phyloP scores from a whole-genome alignment of 2,113 vertebrate species.

The Thymallus thymallus region DNA sequence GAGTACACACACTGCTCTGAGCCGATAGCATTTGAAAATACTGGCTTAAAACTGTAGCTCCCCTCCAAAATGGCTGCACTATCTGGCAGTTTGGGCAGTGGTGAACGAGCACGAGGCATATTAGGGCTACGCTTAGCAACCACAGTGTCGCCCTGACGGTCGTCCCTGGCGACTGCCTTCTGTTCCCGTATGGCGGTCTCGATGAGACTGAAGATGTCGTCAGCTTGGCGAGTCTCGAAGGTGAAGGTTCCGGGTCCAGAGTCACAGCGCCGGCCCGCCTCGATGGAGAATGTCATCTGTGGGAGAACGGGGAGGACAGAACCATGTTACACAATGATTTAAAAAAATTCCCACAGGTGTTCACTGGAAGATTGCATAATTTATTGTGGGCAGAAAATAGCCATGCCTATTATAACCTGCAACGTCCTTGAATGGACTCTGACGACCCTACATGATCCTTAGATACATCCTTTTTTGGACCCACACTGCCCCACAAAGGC shows the following conservation, averaged over 20 bases:
- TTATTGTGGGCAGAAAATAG: too few species aligned
- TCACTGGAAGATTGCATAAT: too few species aligned
- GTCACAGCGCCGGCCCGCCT: slow-evolving; percentile 88
- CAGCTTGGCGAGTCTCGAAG: slow-evolving; percentile 88
- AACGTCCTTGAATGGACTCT: too few species aligned
- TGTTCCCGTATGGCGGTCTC: slow-evolving; percentile 81
- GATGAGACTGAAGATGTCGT: slow-evolving; percentile 85
- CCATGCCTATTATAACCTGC: too few species aligned
- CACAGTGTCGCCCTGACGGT: slow-evolving; percentile 42
- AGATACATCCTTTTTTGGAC: too few species aligned
- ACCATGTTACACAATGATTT: slow-evolving; percentile 3
- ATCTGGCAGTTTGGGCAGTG: slow-evolving; percentile 59
- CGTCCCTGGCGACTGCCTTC: slow-evolving; percentile 57
- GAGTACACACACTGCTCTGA: neutral
- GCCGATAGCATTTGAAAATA: slow-evolving; percentile 11
- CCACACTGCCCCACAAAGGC: too few species aligned
- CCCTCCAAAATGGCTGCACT: slow-evolving; percentile 38
- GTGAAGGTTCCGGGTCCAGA: slow-evolving; percentile 89
- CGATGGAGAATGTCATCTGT: slow-evolving; percentile 88
- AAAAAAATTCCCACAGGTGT: too few species aligned
- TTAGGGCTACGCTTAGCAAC: slow-evolving; percentile 25
- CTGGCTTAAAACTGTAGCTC: slow-evolving; percentile 1
- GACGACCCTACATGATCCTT: too few species aligned
- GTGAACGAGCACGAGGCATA: slow-evolving; percentile 62
- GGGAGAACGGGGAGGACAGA: neutral